Base-by-base conservation (phyloP, 1,140 invertebrate genomes). In the Lycorma delicatula region DNA sequence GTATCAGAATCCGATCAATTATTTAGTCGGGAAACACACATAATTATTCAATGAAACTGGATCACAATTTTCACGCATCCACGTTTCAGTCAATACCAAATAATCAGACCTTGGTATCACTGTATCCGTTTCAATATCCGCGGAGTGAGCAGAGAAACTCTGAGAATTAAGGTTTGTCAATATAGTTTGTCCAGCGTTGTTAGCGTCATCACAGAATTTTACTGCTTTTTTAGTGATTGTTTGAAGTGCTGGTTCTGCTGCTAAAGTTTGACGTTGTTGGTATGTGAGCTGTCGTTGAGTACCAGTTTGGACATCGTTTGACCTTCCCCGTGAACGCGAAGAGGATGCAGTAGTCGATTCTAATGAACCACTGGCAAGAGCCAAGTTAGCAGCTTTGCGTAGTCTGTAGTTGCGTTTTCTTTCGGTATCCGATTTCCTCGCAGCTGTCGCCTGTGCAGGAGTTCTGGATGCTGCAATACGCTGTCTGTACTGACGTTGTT, bases 131-230 rank as follows among this genome's bases (percentile, higher is more conserved):
- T 34, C 31, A 34, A 60, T 16, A 29, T 62, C 61, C 13, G 2
- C 16, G 11, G 13, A n/a, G 20, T 62, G 61, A 22, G 54, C 54
- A 9, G 50, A 25, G 12, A 62, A 18, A 52, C 61, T 62, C 29
- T 62, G 61, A 51, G 54, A 60, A 51, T 62, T 62, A 5, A 58
- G 52, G 34, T 49, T 28, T 31, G 16, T 56, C 12, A 60, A 11
- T 20, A 58, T 31, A 13, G 54, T 16, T 52, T 29, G 31, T 25
- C 38, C 50, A n/a, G 34, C 20, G 12, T 47, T 60, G 28, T 44
- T 50, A 34, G 31, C 31, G n/a, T 34, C 31, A 34, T 34, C 31
- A 34, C 31, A 34, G 29, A 55, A 49, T 22, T 60, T 47, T n/a
- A 16, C 23, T 11, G 54, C 20, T 23, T 29, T 44, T 22, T 36